Evolutionary conservation across 2,113 vertebrate species (phyloP).

Genomic region (Hypanus sabinus): DNA sequence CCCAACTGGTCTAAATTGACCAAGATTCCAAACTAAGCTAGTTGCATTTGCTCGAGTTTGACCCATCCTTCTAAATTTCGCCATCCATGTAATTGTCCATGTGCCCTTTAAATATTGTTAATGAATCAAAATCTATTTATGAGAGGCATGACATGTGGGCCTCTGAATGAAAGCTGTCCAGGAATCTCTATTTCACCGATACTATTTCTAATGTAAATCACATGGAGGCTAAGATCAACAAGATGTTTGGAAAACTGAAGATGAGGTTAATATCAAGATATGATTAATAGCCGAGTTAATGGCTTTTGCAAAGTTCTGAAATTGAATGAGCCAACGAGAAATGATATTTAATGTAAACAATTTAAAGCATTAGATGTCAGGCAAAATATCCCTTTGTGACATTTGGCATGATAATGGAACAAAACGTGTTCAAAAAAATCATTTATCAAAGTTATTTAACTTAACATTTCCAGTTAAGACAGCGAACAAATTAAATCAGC

Average conservation of each 20-base stretch:
- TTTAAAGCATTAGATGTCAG: not conserved
- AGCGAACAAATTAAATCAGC: not conserved
- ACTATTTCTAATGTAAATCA: not conserved
- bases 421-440: not conserved
- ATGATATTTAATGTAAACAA: not conserved
- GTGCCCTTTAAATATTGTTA: no score
- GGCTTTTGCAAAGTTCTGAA: not conserved
- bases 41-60: no score
- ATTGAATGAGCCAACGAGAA: not conserved
- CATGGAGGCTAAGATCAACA: not conserved
- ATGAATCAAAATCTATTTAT: not conserved
- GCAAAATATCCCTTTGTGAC: not conserved
- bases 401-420: not conserved
- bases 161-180: not conserved
- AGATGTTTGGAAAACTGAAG: not conserved
- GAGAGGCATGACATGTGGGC: not conserved
- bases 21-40: no score
- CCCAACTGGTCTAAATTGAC: no score
- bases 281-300: not conserved
- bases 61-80: no score
- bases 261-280: not conserved
- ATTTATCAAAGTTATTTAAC: not conserved
- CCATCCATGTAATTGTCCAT: no score
- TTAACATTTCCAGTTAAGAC: not conserved
- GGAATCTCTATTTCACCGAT: not conserved